Evolutionary conservation across 1,140 invertebrate species (phyloP).

Genomic region (Ptiloglossa arizonensis): DNA sequence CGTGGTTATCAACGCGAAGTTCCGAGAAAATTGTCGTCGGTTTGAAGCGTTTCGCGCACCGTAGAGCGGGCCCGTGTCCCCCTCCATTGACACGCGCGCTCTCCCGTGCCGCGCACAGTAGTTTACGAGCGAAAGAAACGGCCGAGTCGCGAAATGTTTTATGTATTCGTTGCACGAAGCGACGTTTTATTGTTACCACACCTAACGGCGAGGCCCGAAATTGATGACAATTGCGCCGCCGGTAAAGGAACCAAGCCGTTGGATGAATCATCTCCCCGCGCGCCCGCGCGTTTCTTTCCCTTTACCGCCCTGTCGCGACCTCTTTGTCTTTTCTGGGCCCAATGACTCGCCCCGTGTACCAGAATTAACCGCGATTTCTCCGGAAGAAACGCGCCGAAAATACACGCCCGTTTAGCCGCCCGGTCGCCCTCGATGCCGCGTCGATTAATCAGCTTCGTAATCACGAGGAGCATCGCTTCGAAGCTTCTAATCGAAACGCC

Average conservation of each 20-base stretch:
- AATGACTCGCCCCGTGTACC: slow-evolving; percentile 38
- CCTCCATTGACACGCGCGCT: neutral
- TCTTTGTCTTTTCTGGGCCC: slow-evolving; percentile 57
- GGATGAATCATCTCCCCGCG: slow-evolving; percentile 58
- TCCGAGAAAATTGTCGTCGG: neutral
- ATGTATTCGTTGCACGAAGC: slow-evolving; percentile 55
- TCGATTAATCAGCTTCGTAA: slow-evolving; percentile 18
- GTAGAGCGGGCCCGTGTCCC: neutral
- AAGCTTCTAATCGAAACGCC: too few relatives aligned
- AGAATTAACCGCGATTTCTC: slow-evolving; percentile 66
- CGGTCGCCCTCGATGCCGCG: neutral
- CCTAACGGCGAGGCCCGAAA: slow-evolving; percentile 43
- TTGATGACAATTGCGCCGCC: slow-evolving; percentile 59
- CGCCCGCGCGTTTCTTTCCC: slow-evolving; percentile 52
- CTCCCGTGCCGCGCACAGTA: neutral
- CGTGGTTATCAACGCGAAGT: neutral
- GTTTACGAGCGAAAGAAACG: slow-evolving; percentile 29
- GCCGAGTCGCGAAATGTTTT: slow-evolving; percentile 11
- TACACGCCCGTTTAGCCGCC: neutral
- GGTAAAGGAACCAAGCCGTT: slow-evolving; percentile 36
- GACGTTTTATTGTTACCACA: slow-evolving; percentile 61
- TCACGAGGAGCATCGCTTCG: too few relatives aligned
- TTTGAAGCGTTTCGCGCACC: neutral
- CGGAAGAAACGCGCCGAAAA: slow-evolving; percentile 49
- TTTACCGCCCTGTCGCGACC: slow-evolving; percentile 21